phyloP scores from a whole-genome alignment of 2,113 vertebrate genomes.

The Thomomys bottae region DNA sequence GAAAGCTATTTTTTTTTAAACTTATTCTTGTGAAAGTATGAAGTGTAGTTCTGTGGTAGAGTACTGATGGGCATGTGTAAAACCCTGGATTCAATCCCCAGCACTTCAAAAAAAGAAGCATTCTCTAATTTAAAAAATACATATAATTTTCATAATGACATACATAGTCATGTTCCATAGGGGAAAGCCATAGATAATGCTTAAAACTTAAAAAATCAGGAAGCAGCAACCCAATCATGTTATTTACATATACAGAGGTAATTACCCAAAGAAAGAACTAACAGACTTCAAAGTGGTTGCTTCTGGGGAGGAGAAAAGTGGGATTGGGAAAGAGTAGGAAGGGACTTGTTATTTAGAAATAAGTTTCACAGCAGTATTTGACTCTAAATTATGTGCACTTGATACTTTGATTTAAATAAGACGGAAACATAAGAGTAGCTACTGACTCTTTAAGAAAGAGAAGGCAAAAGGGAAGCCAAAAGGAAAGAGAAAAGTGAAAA shows the following conservation, averaged over 20 bases:
- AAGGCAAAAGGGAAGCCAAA: too few relatives aligned
- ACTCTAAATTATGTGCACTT: neutral
- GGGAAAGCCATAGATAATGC: slow-evolving; percentile 34
- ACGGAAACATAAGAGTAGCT: neutral
- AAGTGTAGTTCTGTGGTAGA: neutral
- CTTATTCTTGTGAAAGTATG: neutral
- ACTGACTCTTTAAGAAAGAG: neutral
- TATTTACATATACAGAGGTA: neutral
- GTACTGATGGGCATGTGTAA: neutral
- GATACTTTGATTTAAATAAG: neutral
- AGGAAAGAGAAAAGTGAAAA: neutral
- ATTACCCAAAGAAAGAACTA: neutral
- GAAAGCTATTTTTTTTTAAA: neutral
- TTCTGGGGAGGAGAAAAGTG: neutral
- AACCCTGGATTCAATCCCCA: neutral
- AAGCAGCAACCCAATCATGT: neutral
- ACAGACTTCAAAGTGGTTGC: neutral
- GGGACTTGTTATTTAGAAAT: neutral
- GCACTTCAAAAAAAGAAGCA: neutral
- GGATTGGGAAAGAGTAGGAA: neutral
- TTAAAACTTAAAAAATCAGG: neutral
- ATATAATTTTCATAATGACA: neutral
- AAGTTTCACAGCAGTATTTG: neutral
- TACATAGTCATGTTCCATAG: neutral
- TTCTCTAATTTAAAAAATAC: neutral